A percentile compares a stretch with the other conserved stretches of the same genome.
phyloP scores from a whole-genome alignment of 2,797 vertebrate species.

The Sternarchorhynchus goeldii region DNA sequence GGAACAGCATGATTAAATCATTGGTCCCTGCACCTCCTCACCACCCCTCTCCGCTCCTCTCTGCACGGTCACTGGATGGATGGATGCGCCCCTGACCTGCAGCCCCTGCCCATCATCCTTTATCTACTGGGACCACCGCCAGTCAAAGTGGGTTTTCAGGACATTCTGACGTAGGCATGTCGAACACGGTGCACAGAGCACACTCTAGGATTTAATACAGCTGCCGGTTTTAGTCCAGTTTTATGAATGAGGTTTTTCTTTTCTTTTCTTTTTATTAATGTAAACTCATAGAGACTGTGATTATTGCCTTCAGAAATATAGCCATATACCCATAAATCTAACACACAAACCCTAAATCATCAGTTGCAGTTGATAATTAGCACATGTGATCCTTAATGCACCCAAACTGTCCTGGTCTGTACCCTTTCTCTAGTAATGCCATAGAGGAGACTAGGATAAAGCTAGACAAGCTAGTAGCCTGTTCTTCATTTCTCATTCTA shows the following conservation, averaged over 20 bases:
- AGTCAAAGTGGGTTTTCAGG: conserved; percentile 9
- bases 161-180: conserved; percentile 33
- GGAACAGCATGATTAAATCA: conserved; percentile 56
- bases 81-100: conserved; percentile 43
- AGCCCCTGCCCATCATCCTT: conserved; percentile 42
- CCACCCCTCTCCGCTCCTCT: conserved; percentile 61
- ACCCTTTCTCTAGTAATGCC: too few species aligned
- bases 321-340: too few species aligned
- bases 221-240: background rate
- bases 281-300: too few species aligned
- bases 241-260: background rate
- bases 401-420: too few species aligned
- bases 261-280: background rate
- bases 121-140: conserved; percentile 27
- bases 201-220: background rate
- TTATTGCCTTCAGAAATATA: too few species aligned
- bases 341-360: too few species aligned
- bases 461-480: too few species aligned
- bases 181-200: background rate
- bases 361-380: too few species aligned
- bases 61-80: conserved; percentile 36
- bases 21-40: conserved; percentile 15
- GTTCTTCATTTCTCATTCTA: too few species aligned
- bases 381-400: too few species aligned
- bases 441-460: too few species aligned